Evolutionary conservation across 2,113 vertebrate genomes (phyloP).

Genomic region (Pollimyrus isidori): DNA sequence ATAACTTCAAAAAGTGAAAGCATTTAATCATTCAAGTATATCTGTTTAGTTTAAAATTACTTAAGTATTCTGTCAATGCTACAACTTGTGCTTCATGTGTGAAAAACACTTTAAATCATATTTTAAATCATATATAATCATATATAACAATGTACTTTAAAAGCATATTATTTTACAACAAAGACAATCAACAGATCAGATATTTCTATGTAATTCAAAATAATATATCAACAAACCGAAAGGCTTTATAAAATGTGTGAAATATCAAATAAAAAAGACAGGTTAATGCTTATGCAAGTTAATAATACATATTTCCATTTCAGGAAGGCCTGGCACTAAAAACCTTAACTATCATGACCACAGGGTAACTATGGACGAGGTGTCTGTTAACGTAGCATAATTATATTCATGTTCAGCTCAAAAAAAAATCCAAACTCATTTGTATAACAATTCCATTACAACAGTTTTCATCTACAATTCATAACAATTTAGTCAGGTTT

Average conservation of each 20-base stretch:
- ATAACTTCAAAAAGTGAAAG: neutral
- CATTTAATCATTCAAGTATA: neutral
- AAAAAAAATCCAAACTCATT: neutral
- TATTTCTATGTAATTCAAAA: neutral
- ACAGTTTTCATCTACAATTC: neutral
- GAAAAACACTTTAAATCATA: neutral
- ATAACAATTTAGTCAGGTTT: neutral
- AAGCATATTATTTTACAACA: neutral
- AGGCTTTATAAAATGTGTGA: neutral
- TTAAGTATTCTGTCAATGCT: neutral
- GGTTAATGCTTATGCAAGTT: neutral
- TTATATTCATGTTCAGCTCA: neutral
- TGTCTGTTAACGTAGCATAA: neutral
- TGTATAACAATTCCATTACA: neutral
- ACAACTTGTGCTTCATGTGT: neutral
- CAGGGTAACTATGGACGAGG: neutral
- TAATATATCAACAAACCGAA: neutral
- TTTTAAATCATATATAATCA: neutral
- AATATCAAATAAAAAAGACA: neutral
- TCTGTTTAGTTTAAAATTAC: neutral
- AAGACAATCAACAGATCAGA: neutral
- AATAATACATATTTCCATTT: neutral
- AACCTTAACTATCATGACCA: neutral
- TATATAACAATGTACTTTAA: neutral
- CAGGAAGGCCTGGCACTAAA: neutral